Conservation (phyloP, 37 sponge, comb jelly and placozoan genomes). For the Halichondria panicea region DNA sequence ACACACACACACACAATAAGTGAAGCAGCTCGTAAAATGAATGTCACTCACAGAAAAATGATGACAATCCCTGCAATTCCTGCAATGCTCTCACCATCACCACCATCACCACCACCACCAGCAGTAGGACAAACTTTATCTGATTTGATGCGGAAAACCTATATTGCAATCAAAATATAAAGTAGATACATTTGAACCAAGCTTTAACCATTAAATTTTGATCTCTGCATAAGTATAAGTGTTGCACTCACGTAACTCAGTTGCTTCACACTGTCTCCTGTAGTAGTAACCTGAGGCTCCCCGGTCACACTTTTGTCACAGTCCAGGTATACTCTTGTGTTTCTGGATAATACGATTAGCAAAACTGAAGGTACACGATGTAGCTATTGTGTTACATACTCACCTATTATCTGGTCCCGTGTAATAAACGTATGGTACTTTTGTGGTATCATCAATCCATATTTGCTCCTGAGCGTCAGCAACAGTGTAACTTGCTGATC, state of each 20-base stretch:
- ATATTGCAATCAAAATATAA: neutral
- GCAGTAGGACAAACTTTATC: neutral
- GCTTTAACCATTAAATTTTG: neutral
- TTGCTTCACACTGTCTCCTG: neutral
- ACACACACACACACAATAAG: neutral
- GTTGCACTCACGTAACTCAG: neutral
- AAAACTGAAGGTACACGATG: neutral
- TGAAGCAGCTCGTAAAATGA: neutral
- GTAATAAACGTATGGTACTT: neutral
- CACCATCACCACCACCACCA: slow-evolving; percentile 3
- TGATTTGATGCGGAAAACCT: slow-evolving; percentile 6
- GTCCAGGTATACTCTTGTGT: neutral
- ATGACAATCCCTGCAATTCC: slow-evolving; percentile 1
- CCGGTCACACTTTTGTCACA: slow-evolving; percentile 1
- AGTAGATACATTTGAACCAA: neutral
- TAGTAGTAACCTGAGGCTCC: neutral
- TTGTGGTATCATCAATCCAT: neutral
- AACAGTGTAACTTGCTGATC: neutral
- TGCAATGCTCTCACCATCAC: slow-evolving; percentile 15
- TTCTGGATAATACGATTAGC: neutral
- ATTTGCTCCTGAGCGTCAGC: neutral
- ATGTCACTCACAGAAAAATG: slow-evolving; percentile 4
- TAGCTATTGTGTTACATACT: neutral
- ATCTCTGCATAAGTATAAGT: neutral
- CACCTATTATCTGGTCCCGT: neutral